These are phyloP conservation scores for Bubo blakistoni DNA, from an alignment of 2,113 vertebrate species.

Conservation along the genomic window DNA sequence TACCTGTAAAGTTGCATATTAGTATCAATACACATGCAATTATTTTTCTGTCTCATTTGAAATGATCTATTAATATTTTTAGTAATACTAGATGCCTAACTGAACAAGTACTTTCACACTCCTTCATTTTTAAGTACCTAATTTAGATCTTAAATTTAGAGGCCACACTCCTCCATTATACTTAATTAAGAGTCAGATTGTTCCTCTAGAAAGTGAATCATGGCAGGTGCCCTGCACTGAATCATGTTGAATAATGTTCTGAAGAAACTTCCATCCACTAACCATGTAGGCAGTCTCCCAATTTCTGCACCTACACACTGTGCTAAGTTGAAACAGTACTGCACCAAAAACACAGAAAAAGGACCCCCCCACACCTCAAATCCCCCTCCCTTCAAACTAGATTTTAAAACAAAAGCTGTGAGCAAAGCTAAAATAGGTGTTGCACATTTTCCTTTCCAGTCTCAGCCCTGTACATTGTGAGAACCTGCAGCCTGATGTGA, in stretches of 20 bases:
- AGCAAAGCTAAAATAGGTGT: not conserved
- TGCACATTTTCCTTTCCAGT: not conserved
- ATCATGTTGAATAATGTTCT: not conserved
- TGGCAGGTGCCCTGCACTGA: not conserved
- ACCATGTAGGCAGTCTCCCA: not conserved
- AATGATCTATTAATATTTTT: not conserved
- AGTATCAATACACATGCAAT: not conserved
- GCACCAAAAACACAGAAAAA: not conserved
- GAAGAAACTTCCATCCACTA: not conserved
- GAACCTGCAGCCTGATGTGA: not conserved
- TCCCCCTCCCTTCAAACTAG: accelerated
- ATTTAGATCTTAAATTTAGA: not conserved
- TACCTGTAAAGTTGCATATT: not conserved
- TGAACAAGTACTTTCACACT: not conserved
- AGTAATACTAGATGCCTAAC: not conserved
- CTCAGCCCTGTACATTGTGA: not conserved
- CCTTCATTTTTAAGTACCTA: not conserved
- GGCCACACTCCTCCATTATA: not conserved
- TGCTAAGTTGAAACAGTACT: not conserved
- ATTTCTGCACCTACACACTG: not conserved
- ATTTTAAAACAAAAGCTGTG: not conserved
- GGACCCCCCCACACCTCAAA: not conserved
- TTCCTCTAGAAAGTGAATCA: not conserved
- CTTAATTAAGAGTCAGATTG: not conserved
- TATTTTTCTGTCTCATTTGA: not conserved